Evolutionary conservation across 92 coral and sea anemone species (phyloP), one percentile per base, ranked within the genome.

Genomic region (Heliopora coerulea): DNA sequence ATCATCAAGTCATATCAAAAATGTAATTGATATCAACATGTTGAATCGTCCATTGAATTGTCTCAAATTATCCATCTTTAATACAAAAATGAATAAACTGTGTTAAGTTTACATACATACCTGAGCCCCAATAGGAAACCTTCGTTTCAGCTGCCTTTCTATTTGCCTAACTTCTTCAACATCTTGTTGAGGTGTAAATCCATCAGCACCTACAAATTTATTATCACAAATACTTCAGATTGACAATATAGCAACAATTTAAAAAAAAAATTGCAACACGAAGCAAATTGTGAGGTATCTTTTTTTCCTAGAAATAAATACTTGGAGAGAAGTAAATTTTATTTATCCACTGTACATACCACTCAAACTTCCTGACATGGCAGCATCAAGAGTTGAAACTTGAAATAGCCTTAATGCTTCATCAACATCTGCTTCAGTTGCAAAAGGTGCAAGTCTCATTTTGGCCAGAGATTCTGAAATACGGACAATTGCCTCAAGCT

Each of bases 71-170:
- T n/a, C n/a, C n/a, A n/a, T n/a, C n/a, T n/a, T n/a, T n/a, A n/a
- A n/a, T n/a, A n/a, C n/a, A n/a, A n/a, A n/a, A n/a, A n/a, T n/a
- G n/a, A n/a, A n/a, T n/a, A n/a, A n/a, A n/a, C n/a, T n/a, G n/a
- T n/a, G n/a, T n/a, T n/a, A n/a, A n/a, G n/a, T n/a, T n/a, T n/a
- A n/a, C 2, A 8, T 15, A 46, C 20, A 24, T 82, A 89, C 96
- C 86, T 93, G 98, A 33, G 98, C 91, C 9, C 98, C 98, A 62
- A 93, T 90, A 58, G 98, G 96, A 83, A 93, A 93, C 81, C 98
- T 67, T 76, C 86, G 82, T 81, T 87, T 93, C 61, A 93, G 56
- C 75, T 93, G 98, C 70, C 91, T 90, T 66, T 93, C 98, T 37
- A 93, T 90, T 87, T 93, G 98, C 11, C 89, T 83, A 17, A 93